phyloP scores from a whole-genome alignment of 2,797 vertebrate species.

The Salarias fasciatus region DNA sequence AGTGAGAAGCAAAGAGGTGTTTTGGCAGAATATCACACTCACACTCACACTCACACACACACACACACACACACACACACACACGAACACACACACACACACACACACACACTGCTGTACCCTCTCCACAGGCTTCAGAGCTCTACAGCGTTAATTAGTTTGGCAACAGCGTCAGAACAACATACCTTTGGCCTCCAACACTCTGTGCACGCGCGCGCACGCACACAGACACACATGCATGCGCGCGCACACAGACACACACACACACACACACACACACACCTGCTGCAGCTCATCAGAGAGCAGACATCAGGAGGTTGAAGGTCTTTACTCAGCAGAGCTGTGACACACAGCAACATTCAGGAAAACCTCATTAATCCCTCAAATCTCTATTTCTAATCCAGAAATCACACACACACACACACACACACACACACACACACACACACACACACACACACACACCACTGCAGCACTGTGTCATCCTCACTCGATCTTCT shows the following conservation, averaged over 20 bases:
- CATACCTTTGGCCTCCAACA: constrained; percentile 65
- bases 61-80: background rate
- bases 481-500: no score
- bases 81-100: background rate
- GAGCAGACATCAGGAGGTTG: no score
- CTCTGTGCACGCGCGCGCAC: constrained; percentile 10
- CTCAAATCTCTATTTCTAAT: no score
- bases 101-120: constrained; percentile 23
- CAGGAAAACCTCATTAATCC: no score
- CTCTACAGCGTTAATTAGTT: constrained; percentile 66
- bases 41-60: no score
- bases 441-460: no score
- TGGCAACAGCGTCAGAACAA: constrained; percentile 67
- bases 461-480: no score
- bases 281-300: no score
- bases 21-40: constrained; percentile 47
- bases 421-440: no score
- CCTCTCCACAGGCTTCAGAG: constrained; percentile 59
- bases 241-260: background rate
- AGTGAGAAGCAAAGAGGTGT: constrained; percentile 42
- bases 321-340: no score
- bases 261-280: background rate
- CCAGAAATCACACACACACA: no score
- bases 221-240: constrained; percentile 17
- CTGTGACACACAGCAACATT: no score